Conservation (phyloP, 2,113 vertebrate species). For the Entomyzon cyanotis region DNA sequence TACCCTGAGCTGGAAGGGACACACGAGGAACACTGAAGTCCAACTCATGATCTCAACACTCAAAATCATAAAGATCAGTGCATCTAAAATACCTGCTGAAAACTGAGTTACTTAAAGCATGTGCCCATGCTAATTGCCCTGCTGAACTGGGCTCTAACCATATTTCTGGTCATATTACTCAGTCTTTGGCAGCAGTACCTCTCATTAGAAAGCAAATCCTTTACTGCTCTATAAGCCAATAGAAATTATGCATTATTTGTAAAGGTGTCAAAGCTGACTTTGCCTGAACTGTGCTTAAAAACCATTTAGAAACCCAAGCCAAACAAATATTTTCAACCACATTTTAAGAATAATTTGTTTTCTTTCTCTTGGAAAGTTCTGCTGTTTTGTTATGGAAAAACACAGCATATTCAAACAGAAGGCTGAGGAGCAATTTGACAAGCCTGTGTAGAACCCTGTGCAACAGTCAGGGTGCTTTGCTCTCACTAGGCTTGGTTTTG, state of each 20-base stretch:
- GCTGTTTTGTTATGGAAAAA: not conserved
- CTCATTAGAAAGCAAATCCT: not conserved
- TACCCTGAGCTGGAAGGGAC: not conserved
- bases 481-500: not conserved
- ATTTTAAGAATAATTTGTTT: not conserved
- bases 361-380: not conserved
- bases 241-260: not conserved
- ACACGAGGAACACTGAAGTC: not conserved
- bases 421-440: not conserved
- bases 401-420: not conserved
- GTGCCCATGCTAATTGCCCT: not conserved
- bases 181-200: not conserved
- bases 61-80: not conserved
- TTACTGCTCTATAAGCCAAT: not conserved
- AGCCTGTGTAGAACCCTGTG: not conserved
- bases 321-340: not conserved
- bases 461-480: not conserved
- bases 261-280: not conserved
- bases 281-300: not conserved
- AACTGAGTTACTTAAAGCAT: not conserved
- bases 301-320: not conserved
- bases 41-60: not conserved
- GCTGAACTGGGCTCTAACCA: not conserved
- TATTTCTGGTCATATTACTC: not conserved
- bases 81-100: not conserved